Evolutionary conservation across 2,888 invertebrate genomes (phyloP), one percentile per base, ranked within the genome.

Genomic region (Portevinia maculata): DNA sequence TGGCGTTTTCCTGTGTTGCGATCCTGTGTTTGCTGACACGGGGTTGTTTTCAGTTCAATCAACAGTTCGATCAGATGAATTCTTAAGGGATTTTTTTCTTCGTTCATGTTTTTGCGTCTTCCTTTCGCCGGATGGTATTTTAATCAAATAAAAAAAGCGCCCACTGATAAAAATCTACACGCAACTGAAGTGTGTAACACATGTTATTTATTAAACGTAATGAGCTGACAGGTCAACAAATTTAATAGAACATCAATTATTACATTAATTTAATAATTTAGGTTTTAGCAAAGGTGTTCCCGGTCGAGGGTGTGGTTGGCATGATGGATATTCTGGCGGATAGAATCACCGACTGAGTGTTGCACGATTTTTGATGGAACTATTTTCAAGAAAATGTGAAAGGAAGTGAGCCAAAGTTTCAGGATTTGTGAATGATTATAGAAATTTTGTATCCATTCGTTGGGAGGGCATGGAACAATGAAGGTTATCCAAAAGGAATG

Each of bases 161-260:
- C 53, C 64, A 48, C 24, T 65, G 81, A 81, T 81, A 71, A 15
- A 48, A 53, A 81, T 81, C 81, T 75, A 75, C 81, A 75, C 81
- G 81, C 75, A 81, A 81, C 70, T 76, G 64, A 81, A 81, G 71
- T 76, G 70, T 75, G 75, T 59, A 71, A 81, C 81, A 81, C 75
- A 81, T 81, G 81, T 75, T 75, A 65, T 81, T 81, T 81, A 81
- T 81, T 75, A 71, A 76, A 81, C 39, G 70, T 76, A 76, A 81
- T 81, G 81, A 81, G 70, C 60, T 81, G 81, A 76, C 81, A 81
- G 81, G 81, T 76, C 75, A 81, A 81, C 70, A 75, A 81, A 81
- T 76, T 81, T 81, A 71, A 75, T 71, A 75, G 81, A 75, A 76
- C 75, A 81, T 81, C 81, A 81, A 81, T 81, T 81, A 76, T 81